These are phyloP conservation scores for Globodera ellingtonae DNA, from an alignment of 1,140 invertebrate species.

Conservation along the genomic window DNA sequence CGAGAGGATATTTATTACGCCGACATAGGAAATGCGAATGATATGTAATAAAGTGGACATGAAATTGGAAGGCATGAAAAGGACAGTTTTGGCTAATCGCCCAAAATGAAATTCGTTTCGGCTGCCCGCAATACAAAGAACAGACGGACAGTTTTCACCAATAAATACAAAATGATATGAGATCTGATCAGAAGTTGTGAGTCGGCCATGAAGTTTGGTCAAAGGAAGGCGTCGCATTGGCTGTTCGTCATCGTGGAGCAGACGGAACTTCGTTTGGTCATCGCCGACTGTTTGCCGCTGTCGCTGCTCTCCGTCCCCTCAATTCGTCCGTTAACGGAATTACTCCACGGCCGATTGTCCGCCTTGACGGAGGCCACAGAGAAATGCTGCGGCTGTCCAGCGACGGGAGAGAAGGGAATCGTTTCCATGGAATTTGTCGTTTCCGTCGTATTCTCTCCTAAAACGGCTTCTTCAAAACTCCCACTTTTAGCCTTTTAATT, in stretches of 20 bases:
- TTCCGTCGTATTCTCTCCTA: slow-evolving; percentile 13
- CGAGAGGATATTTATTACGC: no score
- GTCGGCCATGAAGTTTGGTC: not conserved
- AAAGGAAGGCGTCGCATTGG: slow-evolving; percentile 28
- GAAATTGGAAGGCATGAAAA: no score
- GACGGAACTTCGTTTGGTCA: slow-evolving; percentile 24
- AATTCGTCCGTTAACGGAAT: slow-evolving; percentile 19
- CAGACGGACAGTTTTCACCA: not conserved
- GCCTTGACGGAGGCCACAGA: not conserved
- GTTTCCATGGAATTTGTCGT: slow-evolving; percentile 22
- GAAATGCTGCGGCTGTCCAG: not conserved
- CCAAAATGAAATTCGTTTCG: no score
- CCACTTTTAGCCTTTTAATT: no score
- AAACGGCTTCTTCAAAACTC: not conserved
- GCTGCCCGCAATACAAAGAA: no score
- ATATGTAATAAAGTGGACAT: no score
- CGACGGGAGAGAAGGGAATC: slow-evolving; percentile 12
- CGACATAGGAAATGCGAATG: no score
- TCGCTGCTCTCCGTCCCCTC: not conserved
- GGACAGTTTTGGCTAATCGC: no score
- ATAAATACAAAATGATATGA: not conserved
- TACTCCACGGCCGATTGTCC: slow-evolving; percentile 5
- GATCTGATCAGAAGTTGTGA: not conserved
- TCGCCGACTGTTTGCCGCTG: slow-evolving; percentile 8
- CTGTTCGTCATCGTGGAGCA: slow-evolving; percentile 24